Conservation (phyloP, 1,140 invertebrate species). For the Aphidius gifuensis region DNA sequence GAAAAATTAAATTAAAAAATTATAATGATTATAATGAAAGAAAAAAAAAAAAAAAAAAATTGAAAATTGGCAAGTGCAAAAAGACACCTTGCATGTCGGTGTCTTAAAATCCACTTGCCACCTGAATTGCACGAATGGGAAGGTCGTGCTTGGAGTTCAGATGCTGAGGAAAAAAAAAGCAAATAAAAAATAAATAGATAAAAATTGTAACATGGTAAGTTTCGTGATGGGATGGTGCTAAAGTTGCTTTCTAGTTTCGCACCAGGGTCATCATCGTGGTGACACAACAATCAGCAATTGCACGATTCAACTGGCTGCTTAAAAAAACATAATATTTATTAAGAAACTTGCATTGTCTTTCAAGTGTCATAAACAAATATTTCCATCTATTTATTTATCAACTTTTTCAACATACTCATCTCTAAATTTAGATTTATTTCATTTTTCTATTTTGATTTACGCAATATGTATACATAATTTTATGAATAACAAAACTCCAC, state of each 20-base stretch:
- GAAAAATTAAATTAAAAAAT: too few species aligned
- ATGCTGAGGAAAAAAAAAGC: neutral
- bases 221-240: conserved; percentile 11
- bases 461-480: too few species aligned
- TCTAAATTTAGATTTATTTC: neutral
- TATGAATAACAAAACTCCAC: too few species aligned
- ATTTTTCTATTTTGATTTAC: too few species aligned
- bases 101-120: conserved; percentile 13
- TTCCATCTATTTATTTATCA: neutral
- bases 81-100: conserved; percentile 17
- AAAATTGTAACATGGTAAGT: conserved; percentile 14
- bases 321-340: too few species aligned
- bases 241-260: neutral
- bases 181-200: neutral
- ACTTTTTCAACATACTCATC: too few species aligned
- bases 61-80: neutral
- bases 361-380: conserved; percentile 20
- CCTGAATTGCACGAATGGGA: conserved; percentile 15
- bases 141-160: conserved; percentile 8
- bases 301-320: conserved; percentile 22
- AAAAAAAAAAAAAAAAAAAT: too few species aligned
- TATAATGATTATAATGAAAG: too few species aligned
- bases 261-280: conserved; percentile 28
- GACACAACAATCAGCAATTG: conserved; percentile 33
- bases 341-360: conserved; percentile 16